These are phyloP conservation scores for Thamnophis elegans DNA, from an alignment of 2,797 vertebrate genomes.

Conservation along the genomic window DNA sequence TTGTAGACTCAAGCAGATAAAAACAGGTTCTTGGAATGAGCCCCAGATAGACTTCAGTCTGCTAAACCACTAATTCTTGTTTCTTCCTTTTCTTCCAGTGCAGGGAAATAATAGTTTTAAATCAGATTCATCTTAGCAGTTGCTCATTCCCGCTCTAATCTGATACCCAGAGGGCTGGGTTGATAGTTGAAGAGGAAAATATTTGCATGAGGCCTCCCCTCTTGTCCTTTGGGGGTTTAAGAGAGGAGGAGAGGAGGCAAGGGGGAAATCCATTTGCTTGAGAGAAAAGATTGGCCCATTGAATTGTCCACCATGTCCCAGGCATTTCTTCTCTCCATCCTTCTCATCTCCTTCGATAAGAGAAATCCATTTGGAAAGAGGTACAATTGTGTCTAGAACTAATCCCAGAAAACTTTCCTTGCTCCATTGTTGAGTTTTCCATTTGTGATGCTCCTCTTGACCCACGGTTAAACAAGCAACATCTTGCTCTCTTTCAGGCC, in stretches of 20 bases:
- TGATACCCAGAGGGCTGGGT: not conserved
- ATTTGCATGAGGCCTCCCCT: not conserved
- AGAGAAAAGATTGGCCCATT: not conserved
- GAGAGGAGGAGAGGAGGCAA: not conserved
- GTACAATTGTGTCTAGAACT: not conserved
- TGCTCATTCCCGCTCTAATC: not conserved
- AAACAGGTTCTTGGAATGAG: not conserved
- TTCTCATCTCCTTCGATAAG: no score
- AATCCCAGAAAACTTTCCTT: no score
- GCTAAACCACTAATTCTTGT: rapidly evolving
- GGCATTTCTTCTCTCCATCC: not conserved
- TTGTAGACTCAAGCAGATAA: not conserved
- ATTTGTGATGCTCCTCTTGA: no score
- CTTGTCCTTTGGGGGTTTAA: not conserved
- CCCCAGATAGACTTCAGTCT: not conserved
- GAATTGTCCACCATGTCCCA: not conserved
- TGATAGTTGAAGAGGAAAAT: not conserved
- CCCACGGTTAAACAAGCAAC: no score
- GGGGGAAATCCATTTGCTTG: not conserved
- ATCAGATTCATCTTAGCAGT: not conserved
- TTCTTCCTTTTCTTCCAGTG: not conserved
- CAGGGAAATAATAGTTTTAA: no score
- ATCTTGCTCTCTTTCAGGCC: no score
- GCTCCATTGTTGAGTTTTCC: no score
- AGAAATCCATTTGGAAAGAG: not conserved